Evolutionary conservation across 1,140 invertebrate genomes (phyloP).

Genomic region (Bombus superbus): DNA sequence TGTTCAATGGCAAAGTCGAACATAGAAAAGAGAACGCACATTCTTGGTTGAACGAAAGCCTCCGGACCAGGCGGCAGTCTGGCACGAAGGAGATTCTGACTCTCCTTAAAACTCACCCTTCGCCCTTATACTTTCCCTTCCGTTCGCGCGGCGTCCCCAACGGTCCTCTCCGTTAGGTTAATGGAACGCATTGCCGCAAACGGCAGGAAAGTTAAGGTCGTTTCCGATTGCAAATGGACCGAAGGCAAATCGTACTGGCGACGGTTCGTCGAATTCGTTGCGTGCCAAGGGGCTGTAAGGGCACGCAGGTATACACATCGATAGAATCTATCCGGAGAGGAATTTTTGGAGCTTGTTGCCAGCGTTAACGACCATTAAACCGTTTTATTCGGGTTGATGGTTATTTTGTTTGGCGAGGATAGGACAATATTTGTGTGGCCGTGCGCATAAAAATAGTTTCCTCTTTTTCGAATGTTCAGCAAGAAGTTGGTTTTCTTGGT

Average conservation of each 20-base stretch:
- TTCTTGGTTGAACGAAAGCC: constrained; percentile 2
- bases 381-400: background rate
- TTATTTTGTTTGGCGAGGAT: background rate
- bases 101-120: constrained; percentile 60
- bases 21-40: background rate
- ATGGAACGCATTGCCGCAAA: constrained; percentile 65
- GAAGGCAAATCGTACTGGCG: constrained; percentile 47
- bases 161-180: constrained; percentile 54
- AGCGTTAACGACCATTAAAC: background rate
- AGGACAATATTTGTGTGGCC: no score
- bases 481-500: background rate
- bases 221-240: constrained; percentile 60
- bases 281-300: background rate
- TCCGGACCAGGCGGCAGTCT: constrained; percentile 33
- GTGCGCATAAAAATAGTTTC: background rate
- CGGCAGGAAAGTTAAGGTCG: constrained; percentile 58
- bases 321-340: background rate
- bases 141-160: background rate
- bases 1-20: constrained; percentile 9
- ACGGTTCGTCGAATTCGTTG: constrained; percentile 47
- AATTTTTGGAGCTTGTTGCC: background rate
- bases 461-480: background rate
- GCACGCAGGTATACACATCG: constrained; percentile 16
- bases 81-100: constrained; percentile 50
- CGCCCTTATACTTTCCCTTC: constrained; percentile 37